These are phyloP conservation scores for Napeogenes inachia DNA, from an alignment of 2,888 invertebrate genomes.

Conservation along the genomic window DNA sequence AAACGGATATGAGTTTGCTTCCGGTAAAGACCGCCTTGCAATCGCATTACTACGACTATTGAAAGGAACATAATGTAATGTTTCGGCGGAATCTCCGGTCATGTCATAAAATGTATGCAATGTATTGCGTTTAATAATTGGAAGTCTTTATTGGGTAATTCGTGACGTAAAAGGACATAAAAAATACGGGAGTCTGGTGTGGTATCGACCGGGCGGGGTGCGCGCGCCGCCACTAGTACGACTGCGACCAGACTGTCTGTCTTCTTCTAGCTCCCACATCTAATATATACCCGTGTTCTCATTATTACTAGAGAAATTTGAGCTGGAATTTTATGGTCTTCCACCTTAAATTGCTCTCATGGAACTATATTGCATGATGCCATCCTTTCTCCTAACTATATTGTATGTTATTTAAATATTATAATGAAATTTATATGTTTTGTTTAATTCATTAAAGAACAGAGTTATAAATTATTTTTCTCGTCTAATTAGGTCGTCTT, in stretches of 20 bases:
- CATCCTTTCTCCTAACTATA: not conserved
- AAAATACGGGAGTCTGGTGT: conserved; percentile 73
- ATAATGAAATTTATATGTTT: no score
- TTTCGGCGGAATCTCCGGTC: conserved; percentile 20
- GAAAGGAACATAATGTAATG: conserved; percentile 27
- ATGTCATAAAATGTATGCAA: conserved; percentile 39
- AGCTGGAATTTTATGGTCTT: conserved; percentile 2
- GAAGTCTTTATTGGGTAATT: conserved; percentile 64
- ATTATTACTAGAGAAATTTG: conserved; percentile 8
- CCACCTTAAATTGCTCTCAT: not conserved
- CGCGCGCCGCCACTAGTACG: conserved; percentile 50
- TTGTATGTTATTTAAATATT: not conserved
- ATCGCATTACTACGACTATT: conserved; percentile 12
- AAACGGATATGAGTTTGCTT: conserved; percentile 15
- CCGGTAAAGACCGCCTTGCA: conserved; percentile 13
- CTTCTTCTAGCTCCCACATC: conserved; percentile 35
- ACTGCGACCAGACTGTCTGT: conserved; percentile 38
- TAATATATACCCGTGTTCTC: not conserved
- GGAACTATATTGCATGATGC: no score
- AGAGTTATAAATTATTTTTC: no score
- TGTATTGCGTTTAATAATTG: conserved; percentile 56
- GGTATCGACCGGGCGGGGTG: conserved; percentile 70
- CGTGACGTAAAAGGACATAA: conserved; percentile 71
- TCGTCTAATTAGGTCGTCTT: no score
- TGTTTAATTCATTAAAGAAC: no score